These are phyloP conservation scores for Eumerus sabulonum DNA, from an alignment of 2,888 invertebrate species.

Conservation along the genomic window DNA sequence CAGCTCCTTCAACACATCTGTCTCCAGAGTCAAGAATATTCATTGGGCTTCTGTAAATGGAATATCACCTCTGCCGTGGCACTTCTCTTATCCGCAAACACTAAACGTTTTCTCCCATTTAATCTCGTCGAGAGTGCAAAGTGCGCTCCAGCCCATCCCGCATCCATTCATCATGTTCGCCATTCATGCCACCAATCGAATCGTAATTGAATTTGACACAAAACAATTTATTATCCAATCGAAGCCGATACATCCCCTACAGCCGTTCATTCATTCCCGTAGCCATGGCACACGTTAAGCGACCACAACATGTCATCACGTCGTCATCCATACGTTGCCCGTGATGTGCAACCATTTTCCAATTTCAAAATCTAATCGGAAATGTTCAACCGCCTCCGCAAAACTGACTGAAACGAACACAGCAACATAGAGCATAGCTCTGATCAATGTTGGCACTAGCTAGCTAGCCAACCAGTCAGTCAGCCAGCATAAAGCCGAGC, in stretches of 20 bases:
- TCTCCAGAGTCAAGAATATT: no score
- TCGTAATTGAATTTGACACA: conserved; percentile 64
- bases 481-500: conserved; percentile 2
- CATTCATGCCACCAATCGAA: conserved; percentile 57
- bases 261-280: conserved; percentile 17
- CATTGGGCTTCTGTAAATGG: no score
- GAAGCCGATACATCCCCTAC: conserved; percentile 37
- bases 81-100: conserved; percentile 6
- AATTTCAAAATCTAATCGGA: conserved; percentile 69
- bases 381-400: conserved; percentile 65
- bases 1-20: no score
- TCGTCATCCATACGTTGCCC: conserved; percentile 39
- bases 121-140: conserved; percentile 52
- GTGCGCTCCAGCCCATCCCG: conserved; percentile 51
- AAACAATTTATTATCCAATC: conserved; percentile 65
- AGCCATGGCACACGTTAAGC: conserved; percentile 26
- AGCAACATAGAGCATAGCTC: not conserved
- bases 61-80: not conserved
- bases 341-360: conserved; percentile 43
- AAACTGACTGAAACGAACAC: conserved; percentile 19
- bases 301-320: conserved; percentile 56
- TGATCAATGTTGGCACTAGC: no score
- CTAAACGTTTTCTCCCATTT: conserved; percentile 52
- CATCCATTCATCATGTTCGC: conserved; percentile 49
- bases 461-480: no score